Evolutionary conservation across 2,797 vertebrate genomes (phyloP), one percentile per base, ranked within the genome.

Genomic region (Steatocranus sp.): DNA sequence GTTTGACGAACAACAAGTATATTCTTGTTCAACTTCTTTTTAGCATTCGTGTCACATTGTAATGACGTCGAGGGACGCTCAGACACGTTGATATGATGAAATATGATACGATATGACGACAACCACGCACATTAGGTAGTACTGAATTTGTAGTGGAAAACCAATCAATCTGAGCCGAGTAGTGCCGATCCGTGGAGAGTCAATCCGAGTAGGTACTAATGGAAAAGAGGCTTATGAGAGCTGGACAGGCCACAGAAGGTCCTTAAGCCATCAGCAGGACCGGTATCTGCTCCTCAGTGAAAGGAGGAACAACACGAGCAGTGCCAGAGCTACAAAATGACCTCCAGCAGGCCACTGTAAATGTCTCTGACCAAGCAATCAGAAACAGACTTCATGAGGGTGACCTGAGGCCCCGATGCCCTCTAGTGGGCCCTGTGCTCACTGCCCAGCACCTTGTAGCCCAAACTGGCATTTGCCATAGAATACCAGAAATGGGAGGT

Each of bases 1-100:
- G 11, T 1, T 18, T 58, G 27, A 58, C 9, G 2, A 7, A 18
- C 9, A 32, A 32, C 0, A 30, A 30, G 54, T 4, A 18, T 30
- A 32, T 56, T 32, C 2, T 18, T 32, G 27, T 56, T 30, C 54
- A 54, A 32, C 27, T 0, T 32, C 3, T n/a, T n/a, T 58, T 58
- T 32, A 18, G 54, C 17, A 32, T 58, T 58, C 17, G 27, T 32
- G 30, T n/a, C 54, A 58, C 54, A 58, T 0, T 17, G 27, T 54
- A 1, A 54, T 27, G 3, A 54, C 1, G 3, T 2, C 2, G 2
- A 27, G 53, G 14, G 25, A 32, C 5, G 2, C 27, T 58, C 27
- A 2, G 9, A 58, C 54, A 58, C 9, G 2, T 58, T 58, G 27
- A 32, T 58, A 58, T 4, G 27, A 56, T 54, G 25, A 54, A 30